These are phyloP conservation scores for Naja naja DNA, from an alignment of 2,113 vertebrate species.

Conservation along the genomic window DNA sequence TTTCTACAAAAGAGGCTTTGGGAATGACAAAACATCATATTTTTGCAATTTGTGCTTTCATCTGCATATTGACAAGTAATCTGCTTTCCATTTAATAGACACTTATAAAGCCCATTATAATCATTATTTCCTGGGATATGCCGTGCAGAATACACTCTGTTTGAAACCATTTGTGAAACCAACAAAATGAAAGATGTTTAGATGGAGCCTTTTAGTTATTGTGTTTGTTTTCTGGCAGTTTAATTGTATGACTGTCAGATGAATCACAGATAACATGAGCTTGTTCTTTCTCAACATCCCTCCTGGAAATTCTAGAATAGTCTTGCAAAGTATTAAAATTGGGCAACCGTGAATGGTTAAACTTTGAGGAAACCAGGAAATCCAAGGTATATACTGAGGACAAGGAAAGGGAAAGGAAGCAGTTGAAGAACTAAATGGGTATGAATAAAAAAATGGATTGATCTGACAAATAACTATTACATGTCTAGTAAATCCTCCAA, in stretches of 20 bases:
- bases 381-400: background rate
- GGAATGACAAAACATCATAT: constrained; percentile 7
- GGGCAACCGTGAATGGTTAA: background rate
- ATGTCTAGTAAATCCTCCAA: background rate
- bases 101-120: constrained; percentile 54
- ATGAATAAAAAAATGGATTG: background rate
- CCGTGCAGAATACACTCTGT: constrained; percentile 53
- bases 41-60: constrained; percentile 36
- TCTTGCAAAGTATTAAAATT: constrained; percentile 14
- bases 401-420: background rate
- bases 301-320: background rate
- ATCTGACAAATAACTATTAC: background rate
- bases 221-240: constrained; percentile 57
- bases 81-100: constrained; percentile 51
- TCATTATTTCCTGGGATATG: constrained; percentile 63
- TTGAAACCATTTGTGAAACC: constrained; percentile 56
- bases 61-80: constrained; percentile 57
- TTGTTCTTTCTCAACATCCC: constrained; percentile 46
- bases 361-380: background rate
- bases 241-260: constrained; percentile 67
- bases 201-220: constrained; percentile 2
- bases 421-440: background rate
- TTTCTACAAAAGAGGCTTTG: constrained; percentile 26
- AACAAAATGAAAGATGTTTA: constrained; percentile 22
- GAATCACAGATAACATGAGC: constrained; percentile 61